Evolutionary conservation across 2,888 invertebrate genomes (phyloP), one percentile per base, ranked within the genome.

Genomic region (Tenthredo livida): DNA sequence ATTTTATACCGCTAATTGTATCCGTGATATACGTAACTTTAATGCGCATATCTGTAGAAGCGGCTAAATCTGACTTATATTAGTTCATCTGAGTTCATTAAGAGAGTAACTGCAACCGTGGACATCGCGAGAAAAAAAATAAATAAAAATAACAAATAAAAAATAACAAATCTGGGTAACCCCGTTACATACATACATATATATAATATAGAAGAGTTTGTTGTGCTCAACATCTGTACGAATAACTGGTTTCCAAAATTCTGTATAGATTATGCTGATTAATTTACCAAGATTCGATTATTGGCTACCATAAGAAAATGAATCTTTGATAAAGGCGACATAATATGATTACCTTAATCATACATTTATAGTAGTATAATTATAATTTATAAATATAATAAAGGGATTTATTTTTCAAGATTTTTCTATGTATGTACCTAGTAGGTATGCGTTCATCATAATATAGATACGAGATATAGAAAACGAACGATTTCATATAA

Each of bases 151-250:
- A 43, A 43, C 1, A 43, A 43, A 43, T 43, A 47, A 47, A 15
- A 47, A 47, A n/a, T n/a, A n/a, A n/a, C n/a, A n/a, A 70, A 70
- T 70, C 37, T 40, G 12, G 70, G 70, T 72, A 72, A 72, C 70
- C 70, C 70, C 70, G 37, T 72, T 37, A 33, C 70, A 40, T 33
- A 72, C 5, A 70, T 37, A 33, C 37, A 37, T n/a, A n/a, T n/a
- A n/a, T n/a, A n/a, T n/a, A n/a, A n/a, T 33, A 72, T 17, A 72
- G n/a, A 72, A 72, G 17, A 54, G n/a, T n/a, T 54, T 54, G n/a
- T n/a, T n/a, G 15, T 70, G n/a, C 33, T 72, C 29, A 29, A 2
- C 1, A 37, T 37, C 33, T 25, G 67, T 72, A 72, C 17, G 54
- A 40, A 7, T 37, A 72, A 72, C 70, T 72, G 37, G 37, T 72